These are phyloP conservation scores for Gasterosteus aculeatus DNA, from an alignment of 2,113 vertebrate species.

Conservation along the genomic window DNA sequence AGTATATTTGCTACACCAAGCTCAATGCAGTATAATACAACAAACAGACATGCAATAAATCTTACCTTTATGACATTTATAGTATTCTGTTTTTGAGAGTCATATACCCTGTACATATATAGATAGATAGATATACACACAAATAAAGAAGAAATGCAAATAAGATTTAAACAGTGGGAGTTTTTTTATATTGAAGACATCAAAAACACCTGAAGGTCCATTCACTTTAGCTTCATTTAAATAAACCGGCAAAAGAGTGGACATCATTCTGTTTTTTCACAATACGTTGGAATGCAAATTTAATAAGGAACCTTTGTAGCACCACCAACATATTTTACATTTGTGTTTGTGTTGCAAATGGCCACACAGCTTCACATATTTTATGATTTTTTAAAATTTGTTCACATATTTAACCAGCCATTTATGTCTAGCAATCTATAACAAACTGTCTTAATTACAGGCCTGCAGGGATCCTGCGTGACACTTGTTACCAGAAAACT, in stretches of 20 bases:
- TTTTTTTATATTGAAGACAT: neutral
- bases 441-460: slow-evolving; percentile 3
- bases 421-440: slow-evolving; percentile 6
- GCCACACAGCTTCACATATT: slow-evolving; percentile 19
- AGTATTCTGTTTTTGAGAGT: neutral
- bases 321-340: neutral
- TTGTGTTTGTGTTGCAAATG: neutral
- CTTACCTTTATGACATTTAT: neutral
- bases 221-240: neutral
- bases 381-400: neutral
- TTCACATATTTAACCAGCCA: slow-evolving; percentile 13
- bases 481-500: slow-evolving; percentile 28
- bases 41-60: neutral
- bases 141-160: neutral
- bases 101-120: no score
- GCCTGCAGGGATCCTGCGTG: slow-evolving; percentile 17
- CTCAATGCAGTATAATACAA: neutral
- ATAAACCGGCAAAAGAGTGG: neutral
- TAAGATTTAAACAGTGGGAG: no score
- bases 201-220: neutral
- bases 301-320: neutral
- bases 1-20: neutral
- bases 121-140: neutral
- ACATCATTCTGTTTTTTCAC: neutral
- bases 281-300: neutral